Evolutionary conservation across 2,888 invertebrate species (phyloP), one percentile per base, ranked within the genome.

Genomic region (Rosalia funebris): DNA sequence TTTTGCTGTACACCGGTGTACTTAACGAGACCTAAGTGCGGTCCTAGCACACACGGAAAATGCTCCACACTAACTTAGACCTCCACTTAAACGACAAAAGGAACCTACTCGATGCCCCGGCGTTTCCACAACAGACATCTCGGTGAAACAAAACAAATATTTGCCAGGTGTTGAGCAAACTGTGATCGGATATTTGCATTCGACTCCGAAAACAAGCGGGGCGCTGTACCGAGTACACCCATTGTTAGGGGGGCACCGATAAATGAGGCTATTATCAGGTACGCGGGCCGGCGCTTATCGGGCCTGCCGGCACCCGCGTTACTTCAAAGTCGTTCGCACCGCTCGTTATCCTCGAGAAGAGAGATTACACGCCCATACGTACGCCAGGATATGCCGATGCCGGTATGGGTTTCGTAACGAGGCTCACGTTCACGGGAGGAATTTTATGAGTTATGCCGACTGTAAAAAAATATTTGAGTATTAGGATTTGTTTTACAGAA

Each of bases 261-360:
- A 50, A 39, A 15, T 14, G 50, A 11, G 39, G 5, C 3, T 25
- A 25, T 39, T 39, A 39, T 50, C 50, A 48, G 50, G 17, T 17
- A 7, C 20, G 17, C 20, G 12, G 1, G 36, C 11, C 50, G 50
- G 50, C 50, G 50, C 50, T 50, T 39, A 20, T 36, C 32, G 19
- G 19, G 15, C 25, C 37, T 39, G 50, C 37, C 50, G 50, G 50
- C 39, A 25, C 50, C 50, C 50, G 50, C 31, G 20, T 36, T 25
- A 31, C 37, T 36, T 50, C 50, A 50, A 50, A 50, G 50, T 36
- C 36, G 16, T 36, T 34, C 36, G 36, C 11, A 36, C 39, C 9
- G 16, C 39, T 50, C 50, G 36, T 50, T 39, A 50, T 39, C 50
- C 37, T 25, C 37, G 39, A 50, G 50, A 50, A 39, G 39, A 50